Base-by-base conservation (phyloP, 2,888 invertebrate genomes). In the Pteria penguin region DNA sequence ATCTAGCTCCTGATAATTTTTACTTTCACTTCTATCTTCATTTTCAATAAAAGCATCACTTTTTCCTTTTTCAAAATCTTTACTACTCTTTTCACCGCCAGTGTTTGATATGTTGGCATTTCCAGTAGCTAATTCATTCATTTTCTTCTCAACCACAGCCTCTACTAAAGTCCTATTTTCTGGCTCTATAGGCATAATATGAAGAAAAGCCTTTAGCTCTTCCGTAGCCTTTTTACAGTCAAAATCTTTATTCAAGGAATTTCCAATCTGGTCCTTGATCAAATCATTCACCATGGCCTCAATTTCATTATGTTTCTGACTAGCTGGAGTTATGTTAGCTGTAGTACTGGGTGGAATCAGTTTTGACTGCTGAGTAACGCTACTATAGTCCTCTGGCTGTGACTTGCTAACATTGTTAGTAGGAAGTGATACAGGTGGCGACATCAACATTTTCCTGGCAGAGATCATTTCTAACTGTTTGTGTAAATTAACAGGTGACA, bases 201-300 rank as follows among this genome's bases (percentile, higher is more conserved):
- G 81, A n/a, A 87, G 66, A 31, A 81, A 73, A 8, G 83, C 84
- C 67, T 83, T 82, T 1, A 87, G 61, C 69, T 86, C 87, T 11
- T 85, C 85, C 55, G 81, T 81, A 54, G 75, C 72, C 58, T 75
- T 76, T 27, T 63, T 57, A 3, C 68, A 75, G 45, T 80, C 82
- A 57, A 71, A 57, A 2, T 73, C 57, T 24, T 72, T 76, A 5
- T 81, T 58, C 29, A 68, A 61, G 4, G 71, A 72, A 63, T 74
- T 75, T 8, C 70, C 78, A 8, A 81, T 80, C 75, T 84, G 76
- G 22, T 81, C 83, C 14, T 69, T 72, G 11, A 85, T 72, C 27
- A 84, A 58, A 36, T 82, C 81, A 63, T 82, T 70, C 4, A 84
- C 82, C 22, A 76, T 72, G 11, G 72, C 63, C 22, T 77, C 69